phyloP scores from a whole-genome alignment of 1,140 invertebrate species.

The Temnothorax longispinosus region DNA sequence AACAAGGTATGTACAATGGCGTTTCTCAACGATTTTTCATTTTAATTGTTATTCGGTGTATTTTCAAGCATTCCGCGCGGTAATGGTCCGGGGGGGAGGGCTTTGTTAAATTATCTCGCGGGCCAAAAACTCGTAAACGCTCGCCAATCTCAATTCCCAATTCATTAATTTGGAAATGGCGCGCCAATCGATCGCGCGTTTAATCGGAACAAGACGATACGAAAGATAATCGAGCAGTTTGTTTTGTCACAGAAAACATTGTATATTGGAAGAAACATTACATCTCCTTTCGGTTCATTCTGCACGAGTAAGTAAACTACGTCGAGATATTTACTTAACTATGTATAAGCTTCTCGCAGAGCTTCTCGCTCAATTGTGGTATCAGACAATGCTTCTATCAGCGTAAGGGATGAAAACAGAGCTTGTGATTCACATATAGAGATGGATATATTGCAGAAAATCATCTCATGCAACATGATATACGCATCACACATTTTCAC shows the following conservation, averaged over 20 bases:
- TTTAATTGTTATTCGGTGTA: conserved; percentile 32
- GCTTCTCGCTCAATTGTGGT: background rate
- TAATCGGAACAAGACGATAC: conserved; percentile 16
- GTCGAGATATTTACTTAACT: conserved; percentile 14
- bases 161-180: background rate
- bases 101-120: conserved; percentile 6
- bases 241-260: conserved; percentile 2
- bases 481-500: conserved; percentile 21
- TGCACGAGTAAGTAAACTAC: conserved; percentile 2
- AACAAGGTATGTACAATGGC: conserved; percentile 77
- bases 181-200: background rate
- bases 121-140: conserved; percentile 1
- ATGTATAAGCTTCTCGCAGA: conserved; percentile 9
- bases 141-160: conserved; percentile 43
- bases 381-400: conserved; percentile 12
- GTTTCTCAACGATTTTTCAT: conserved; percentile 65
- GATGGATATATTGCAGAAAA: background rate
- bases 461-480: conserved; percentile 43
- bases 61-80: conserved; percentile 52
- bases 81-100: conserved; percentile 3
- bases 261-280: background rate
- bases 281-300: background rate
- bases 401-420: conserved; percentile 28
- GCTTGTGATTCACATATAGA: conserved; percentile 6
- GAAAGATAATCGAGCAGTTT: conserved; percentile 55